Percentiles rank a stretch among this genome's conserved stretches.
Evolutionary conservation across 2,113 vertebrate species (phyloP).

Genomic region (Cinclus cinclus): DNA sequence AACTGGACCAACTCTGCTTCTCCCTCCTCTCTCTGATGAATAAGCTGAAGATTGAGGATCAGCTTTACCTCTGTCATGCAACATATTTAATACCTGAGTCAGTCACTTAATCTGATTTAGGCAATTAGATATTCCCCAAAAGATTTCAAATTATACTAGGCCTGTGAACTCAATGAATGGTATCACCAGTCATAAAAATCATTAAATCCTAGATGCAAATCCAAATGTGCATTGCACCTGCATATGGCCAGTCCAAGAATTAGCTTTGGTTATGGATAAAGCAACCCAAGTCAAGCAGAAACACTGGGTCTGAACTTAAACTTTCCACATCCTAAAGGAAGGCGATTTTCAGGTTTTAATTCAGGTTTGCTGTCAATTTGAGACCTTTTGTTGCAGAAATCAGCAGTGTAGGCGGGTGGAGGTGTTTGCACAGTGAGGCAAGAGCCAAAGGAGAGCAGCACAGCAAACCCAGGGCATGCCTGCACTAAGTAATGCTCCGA

Average conservation of each 20-base stretch:
- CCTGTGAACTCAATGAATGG: background rate
- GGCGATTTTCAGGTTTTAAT: background rate
- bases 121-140: background rate
- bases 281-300: background rate
- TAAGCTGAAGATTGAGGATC: background rate
- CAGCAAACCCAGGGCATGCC: background rate
- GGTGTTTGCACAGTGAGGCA: background rate
- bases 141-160: background rate
- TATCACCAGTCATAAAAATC: background rate
- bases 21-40: background rate
- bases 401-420: background rate
- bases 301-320: background rate
- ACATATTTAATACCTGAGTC: background rate
- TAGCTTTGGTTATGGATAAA: background rate
- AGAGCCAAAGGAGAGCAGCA: background rate
- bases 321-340: background rate
- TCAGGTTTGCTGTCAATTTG: background rate
- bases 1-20: background rate
- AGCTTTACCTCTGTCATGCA: background rate
- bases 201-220: background rate
- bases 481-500: accelerated
- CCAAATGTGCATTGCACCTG: background rate
- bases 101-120: background rate
- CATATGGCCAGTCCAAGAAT: background rate
- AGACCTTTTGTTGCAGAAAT: background rate